These are phyloP conservation scores for Anguilla megastoma DNA, from an alignment of 2,797 vertebrate genomes.

Conservation along the genomic window DNA sequence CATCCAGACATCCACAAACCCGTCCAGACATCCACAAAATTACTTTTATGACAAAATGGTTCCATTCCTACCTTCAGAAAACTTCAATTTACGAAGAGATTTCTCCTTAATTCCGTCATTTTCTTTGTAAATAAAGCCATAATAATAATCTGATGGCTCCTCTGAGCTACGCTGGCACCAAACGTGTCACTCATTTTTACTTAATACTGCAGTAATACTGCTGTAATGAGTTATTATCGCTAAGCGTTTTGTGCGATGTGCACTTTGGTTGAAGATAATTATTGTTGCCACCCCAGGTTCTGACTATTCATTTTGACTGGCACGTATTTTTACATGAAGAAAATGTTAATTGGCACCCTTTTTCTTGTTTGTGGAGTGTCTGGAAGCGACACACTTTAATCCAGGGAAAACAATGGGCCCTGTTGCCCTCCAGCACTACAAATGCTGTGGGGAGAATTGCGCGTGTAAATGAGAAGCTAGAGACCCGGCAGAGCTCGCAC, in stretches of 20 bases:
- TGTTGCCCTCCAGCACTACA: background rate
- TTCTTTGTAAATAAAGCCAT: background rate
- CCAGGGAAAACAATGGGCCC: background rate
- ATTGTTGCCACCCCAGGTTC: background rate
- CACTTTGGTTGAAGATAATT: background rate
- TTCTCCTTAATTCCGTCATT: background rate
- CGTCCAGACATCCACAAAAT: background rate
- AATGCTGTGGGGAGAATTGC: background rate
- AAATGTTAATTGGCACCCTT: conserved; percentile 6
- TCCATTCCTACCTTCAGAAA: background rate
- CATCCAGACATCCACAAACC: background rate
- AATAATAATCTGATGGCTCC: conserved; percentile 18
- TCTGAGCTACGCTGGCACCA: background rate
- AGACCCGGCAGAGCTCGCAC: background rate
- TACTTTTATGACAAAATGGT: background rate
- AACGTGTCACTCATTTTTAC: background rate
- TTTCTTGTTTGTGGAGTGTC: background rate
- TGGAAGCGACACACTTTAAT: background rate
- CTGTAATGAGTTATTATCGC: conserved; percentile 16
- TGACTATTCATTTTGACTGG: conserved; percentile 11
- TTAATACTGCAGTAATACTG: background rate
- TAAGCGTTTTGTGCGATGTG: background rate
- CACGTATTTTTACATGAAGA: background rate
- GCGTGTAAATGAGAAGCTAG: background rate
- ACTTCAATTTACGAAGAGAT: background rate